Evolutionary conservation across 1,140 invertebrate genomes (phyloP).

Genomic region (Drosophila guanche): DNA sequence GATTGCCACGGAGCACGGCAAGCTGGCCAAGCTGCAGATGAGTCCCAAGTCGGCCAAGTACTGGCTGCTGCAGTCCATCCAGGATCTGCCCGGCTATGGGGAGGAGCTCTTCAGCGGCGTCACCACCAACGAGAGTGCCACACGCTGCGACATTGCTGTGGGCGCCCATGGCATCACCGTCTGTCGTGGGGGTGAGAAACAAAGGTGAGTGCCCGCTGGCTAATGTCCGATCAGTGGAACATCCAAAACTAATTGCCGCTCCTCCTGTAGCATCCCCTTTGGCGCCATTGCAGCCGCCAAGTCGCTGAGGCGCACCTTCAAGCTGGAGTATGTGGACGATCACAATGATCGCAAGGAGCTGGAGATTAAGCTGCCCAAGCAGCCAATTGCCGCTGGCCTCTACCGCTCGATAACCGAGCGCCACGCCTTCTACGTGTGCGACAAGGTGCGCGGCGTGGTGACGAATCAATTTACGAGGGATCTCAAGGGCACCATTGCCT

Average conservation of each 20-base stretch:
- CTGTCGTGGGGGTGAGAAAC: slow-evolving; percentile 85
- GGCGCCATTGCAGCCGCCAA: slow-evolving; percentile 92
- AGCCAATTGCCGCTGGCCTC: slow-evolving; percentile 90
- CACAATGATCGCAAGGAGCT: slow-evolving; percentile 88
- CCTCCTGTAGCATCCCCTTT: slow-evolving; percentile 90
- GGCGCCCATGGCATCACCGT: slow-evolving; percentile 92
- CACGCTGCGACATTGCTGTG: slow-evolving; percentile 84
- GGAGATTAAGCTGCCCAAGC: slow-evolving; percentile 92
- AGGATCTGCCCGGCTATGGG: slow-evolving; percentile 90
- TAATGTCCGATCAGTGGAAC: background rate
- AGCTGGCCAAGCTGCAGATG: slow-evolving; percentile 72
- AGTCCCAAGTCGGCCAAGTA: slow-evolving; percentile 87
- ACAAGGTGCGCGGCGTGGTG: slow-evolving; percentile 93
- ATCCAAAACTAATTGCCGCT: slow-evolving; percentile 21
- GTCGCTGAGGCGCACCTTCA: slow-evolving; percentile 89
- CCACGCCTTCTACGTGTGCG: slow-evolving; percentile 95
- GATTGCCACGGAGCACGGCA: slow-evolving; percentile 78
- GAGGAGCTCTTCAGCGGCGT: slow-evolving; percentile 92
- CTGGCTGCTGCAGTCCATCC: slow-evolving; percentile 91
- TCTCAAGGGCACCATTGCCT: slow-evolving; percentile 95
- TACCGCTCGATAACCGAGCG: slow-evolving; percentile 95
- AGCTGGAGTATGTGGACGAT: slow-evolving; percentile 89
- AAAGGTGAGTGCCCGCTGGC: slow-evolving; percentile 55
- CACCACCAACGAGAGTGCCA: slow-evolving; percentile 82
- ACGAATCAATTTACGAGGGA: slow-evolving; percentile 94